Evolutionary conservation across 2,797 vertebrate genomes (phyloP), one percentile per base, ranked within the genome.

Genomic region (Calcarius lapponicus): DNA sequence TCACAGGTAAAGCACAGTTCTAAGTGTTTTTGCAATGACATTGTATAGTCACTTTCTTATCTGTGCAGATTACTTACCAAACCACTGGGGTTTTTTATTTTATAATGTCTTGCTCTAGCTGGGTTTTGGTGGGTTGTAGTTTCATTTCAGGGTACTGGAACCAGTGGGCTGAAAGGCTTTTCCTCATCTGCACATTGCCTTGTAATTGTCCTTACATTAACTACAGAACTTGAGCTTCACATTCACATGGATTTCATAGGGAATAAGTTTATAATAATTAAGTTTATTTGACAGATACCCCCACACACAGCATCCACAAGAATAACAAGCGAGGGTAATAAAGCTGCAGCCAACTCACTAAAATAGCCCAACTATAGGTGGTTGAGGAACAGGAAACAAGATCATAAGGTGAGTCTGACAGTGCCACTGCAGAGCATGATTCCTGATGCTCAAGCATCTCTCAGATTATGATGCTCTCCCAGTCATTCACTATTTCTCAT

Each of bases 41-140:
- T 88, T 93, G 74, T 72, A 47, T 74, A 26, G 86, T 95, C 38
- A 26, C 96, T 97, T 96, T 94, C 94, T 86, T 70, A 69, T 47
- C 54, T 88, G 40, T 15, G 21, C 51, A 80, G 89, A 89, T 95
- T 90, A 81, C 88, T 61, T 92, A 64, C 47, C 50, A 72, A 94
- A 72, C 38, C n/a, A 66, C 51, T 51, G 48, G 79, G 64, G 88
- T 58, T 31, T 29, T 28, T 56, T 11, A 7, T 67, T 76, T 38
- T 67, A 10, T 75, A 29, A 71, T 75, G 43, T 16, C 21, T 32
- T 69, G 18, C 50, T 92, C 11, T 74, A 38, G 12, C 76, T 61
- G 69, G 18, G 6, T 80, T 51, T 60, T 80, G 70, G 70, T 74
- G 42, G 26, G 5, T 51, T 92, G 31, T 64, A 91, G 31, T 36